Evolutionary conservation across 2,113 vertebrate species (phyloP), one percentile per base, ranked within the genome.

Genomic region (Dipodomys merriami): DNA sequence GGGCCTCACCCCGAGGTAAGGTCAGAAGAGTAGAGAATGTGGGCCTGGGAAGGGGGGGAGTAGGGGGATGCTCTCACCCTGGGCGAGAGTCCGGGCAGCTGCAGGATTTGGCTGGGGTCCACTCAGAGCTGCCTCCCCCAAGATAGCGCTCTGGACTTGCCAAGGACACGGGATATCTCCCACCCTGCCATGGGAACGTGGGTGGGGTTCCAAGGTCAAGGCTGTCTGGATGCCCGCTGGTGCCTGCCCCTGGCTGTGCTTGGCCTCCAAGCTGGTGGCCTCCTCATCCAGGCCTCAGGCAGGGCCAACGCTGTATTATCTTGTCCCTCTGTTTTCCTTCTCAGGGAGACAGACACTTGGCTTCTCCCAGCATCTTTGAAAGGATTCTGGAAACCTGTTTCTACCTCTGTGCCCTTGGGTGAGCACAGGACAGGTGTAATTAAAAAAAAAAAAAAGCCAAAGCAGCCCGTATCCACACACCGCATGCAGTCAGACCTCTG

Each of bases 191-290:
- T 60, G 81, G 76, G 86, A 65, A 83, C 77, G 10, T 1, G 30
- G 69, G 64, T 74, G 73, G 81, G 13, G 77, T 64, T 49, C 83
- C 94, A 94, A 95, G 77, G 91, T 95, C 87, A 83, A n/a, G 77
- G 92, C 29, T 33, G 62, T 73, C 73, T 53, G 68, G 77, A 82
- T 18, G 64, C 91, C 57, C 30, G 88, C 80, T 19, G 74, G 33
- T 30, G 15, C 23, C 68, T 72, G 67, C 53, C 74, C 79, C 73
- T n/a, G 6, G 5, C 20, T 53, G 86, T 22, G 83, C 81, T 84
- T 73, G 73, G 46, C 46, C 77, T 33, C 90, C 33, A 74, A 46
- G 64, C 69, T 6, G 20, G 6, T 25, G 6, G 62, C 35, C 27
- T 46, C 74, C 80, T 71, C 25, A 4, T 44, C 35, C 39, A 25